Evolutionary conservation across 2,888 invertebrate genomes (phyloP), one percentile per base, ranked within the genome.

Genomic region (Therioaphis trifolii): DNA sequence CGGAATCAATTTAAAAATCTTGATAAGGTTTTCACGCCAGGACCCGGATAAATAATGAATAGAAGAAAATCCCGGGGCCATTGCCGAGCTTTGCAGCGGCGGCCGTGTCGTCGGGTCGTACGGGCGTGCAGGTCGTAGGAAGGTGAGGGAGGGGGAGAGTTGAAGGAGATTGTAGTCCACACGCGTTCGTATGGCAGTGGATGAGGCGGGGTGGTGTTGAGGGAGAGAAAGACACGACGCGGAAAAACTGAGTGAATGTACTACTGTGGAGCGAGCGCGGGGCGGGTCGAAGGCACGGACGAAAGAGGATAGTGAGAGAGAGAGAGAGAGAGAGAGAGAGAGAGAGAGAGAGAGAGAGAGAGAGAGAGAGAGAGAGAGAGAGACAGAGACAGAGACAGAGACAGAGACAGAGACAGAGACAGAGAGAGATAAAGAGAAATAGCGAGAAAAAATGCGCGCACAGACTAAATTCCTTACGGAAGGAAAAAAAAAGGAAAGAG

Each of bases 1-100:
- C 74, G 82, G 40, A 82, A 82, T 82, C 82, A 82, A 82, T 82
- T 82, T 82, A 72, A 82, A 74, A 74, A 74, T 82, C 82, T 82
- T 74, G 63, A 82, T 63, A 74, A 82, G 71, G 74, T 82, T 82
- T 82, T 82, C 82, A 61, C 72, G 74, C 82, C 61, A 21, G 52
- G 61, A 27, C 52, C 74, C 49, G 63, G 82, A 82, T 82, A 82
- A 82, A 82, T 82, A 82, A 82, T 82, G 82, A 82, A 82, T 82
- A 82, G 82, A 74, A 82, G 74, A 74, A 82, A 82, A 82, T 82
- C 82, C 82, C 82, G 46, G 72, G 71, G 46, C 71, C 52, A 63
- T 74, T 63, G 55, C 49, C 29, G 74, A 82, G 61, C 61, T 80
- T 61, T 71, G 71, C 35, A 43, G 43, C 72, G 15, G 72, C 49